Evolutionary conservation across 2,113 vertebrate species (phyloP).

Genomic region (Neogobius melanostomus): DNA sequence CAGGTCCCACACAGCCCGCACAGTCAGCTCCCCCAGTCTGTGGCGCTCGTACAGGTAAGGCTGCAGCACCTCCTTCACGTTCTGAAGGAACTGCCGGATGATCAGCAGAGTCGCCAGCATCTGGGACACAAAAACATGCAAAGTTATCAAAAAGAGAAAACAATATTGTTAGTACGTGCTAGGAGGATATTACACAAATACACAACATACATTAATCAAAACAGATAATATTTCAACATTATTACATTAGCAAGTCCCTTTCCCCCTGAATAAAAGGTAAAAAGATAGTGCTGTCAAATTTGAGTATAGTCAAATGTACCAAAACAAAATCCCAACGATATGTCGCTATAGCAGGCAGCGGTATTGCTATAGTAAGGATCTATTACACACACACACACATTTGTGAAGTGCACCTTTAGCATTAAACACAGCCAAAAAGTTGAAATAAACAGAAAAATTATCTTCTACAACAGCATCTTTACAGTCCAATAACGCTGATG

Average conservation of each 20-base stretch:
- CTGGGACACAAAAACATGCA: slow-evolving; percentile 58
- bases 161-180: neutral
- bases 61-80: slow-evolving; percentile 92
- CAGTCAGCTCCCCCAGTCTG: slow-evolving; percentile 83
- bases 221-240: no score
- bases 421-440: neutral
- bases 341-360: no score
- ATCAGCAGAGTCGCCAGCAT: slow-evolving; percentile 97
- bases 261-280: no score
- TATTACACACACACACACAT: neutral
- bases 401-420: neutral
- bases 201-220: no score
- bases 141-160: neutral
- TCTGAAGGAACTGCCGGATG: slow-evolving; percentile 95
- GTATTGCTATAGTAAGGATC: no score
- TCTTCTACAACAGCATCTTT: neutral
- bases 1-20: slow-evolving; percentile 79
- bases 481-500: slow-evolving; percentile 24
- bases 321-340: no score
- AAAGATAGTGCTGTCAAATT: no score
- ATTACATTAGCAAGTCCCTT: no score
- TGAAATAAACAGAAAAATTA: slow-evolving; percentile 2
- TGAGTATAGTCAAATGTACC: no score
- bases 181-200: no score
- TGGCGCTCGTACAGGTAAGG: slow-evolving; percentile 90